Evolutionary conservation across 2,113 vertebrate species (phyloP).

Genomic region (Trematocara variabile): DNA sequence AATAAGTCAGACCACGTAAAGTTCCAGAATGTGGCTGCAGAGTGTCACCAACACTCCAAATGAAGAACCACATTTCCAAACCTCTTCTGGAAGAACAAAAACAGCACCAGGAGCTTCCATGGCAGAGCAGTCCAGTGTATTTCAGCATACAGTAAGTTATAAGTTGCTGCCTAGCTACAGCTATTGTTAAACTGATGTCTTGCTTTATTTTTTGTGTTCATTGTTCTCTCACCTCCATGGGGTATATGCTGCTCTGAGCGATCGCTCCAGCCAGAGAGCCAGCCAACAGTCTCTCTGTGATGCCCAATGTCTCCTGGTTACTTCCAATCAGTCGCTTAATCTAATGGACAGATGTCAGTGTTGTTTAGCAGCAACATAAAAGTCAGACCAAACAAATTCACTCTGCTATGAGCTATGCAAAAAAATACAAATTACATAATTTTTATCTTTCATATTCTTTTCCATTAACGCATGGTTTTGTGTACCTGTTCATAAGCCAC

Average conservation of each 20-base stretch:
- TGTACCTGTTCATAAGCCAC: constrained; percentile 96
- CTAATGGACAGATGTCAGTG: constrained; percentile 47
- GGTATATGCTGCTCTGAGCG: constrained; percentile 97
- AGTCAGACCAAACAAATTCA: not conserved
- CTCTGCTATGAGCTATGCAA: not conserved
- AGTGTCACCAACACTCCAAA: not conserved
- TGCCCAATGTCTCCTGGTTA: constrained; percentile 88
- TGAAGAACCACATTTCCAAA: not conserved
- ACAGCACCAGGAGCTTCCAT: not conserved
- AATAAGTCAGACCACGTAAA: not conserved
- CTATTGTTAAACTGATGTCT: not conserved
- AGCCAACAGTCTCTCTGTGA: constrained; percentile 84
- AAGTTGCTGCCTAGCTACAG: not conserved
- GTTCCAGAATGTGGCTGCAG: not conserved
- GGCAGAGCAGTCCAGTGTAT: not conserved
- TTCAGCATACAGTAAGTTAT: not conserved
- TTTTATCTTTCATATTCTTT: not conserved
- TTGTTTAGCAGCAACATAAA: not conserved
- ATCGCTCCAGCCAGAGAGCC: constrained; percentile 90
- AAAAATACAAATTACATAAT: not conserved
- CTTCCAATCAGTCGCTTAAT: constrained; percentile 91
- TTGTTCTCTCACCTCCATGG: constrained; percentile 84
- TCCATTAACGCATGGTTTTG: not conserved
- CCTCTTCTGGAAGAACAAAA: not conserved
- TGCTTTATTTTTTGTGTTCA: not conserved